Evolutionary conservation across 2,113 vertebrate species (phyloP).

Genomic region (Rhabdornis inornatus): DNA sequence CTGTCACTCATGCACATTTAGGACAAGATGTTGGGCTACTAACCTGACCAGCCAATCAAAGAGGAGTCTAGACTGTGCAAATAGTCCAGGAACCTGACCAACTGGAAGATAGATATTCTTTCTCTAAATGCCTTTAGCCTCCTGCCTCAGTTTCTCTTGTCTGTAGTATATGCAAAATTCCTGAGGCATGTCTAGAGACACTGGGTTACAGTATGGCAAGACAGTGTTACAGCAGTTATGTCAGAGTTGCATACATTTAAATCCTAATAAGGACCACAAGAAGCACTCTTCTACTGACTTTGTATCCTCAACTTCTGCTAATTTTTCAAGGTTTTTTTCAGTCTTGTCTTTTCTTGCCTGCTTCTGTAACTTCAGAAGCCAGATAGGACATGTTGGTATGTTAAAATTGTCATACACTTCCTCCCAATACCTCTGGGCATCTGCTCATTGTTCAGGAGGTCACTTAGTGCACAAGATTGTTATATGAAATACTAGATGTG

Average conservation of each 20-base stretch:
- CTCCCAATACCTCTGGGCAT: accelerated
- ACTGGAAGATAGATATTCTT: neutral
- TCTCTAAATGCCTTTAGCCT: neutral
- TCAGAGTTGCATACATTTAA: neutral
- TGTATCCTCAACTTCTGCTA: neutral
- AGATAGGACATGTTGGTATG: neutral
- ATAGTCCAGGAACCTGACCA: neutral
- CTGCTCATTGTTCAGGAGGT: neutral
- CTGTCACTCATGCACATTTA: neutral
- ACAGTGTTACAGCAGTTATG: neutral
- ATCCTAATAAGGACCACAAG: neutral
- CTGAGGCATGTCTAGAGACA: neutral
- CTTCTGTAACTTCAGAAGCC: neutral
- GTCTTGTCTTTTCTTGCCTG: neutral
- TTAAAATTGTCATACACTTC: accelerated
- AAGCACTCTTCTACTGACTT: neutral
- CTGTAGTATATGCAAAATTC: neutral
- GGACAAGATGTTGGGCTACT: neutral
- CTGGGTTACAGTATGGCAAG: neutral
- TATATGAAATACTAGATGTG: neutral
- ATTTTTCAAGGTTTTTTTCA: neutral
- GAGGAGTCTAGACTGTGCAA: neutral
- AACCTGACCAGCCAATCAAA: neutral
- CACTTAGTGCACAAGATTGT: neutral
- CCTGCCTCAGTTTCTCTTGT: neutral